Percentiles rank a stretch among this genome's conserved stretches.
phyloP scores from a whole-genome alignment of 2,797 vertebrate species.

The Lerista edwardsae region DNA sequence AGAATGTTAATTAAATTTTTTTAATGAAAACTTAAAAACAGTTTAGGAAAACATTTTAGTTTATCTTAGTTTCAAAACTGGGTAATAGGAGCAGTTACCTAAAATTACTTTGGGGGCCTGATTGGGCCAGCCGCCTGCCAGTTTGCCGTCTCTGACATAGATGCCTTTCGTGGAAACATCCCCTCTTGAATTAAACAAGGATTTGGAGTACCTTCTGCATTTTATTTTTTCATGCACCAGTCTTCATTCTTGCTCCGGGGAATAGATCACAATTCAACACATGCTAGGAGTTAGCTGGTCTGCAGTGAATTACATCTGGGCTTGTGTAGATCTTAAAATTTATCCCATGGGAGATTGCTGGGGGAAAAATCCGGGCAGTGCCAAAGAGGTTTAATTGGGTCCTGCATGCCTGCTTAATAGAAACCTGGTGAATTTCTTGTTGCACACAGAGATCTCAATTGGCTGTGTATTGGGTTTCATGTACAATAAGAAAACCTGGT shows the following conservation, averaged over 20 bases:
- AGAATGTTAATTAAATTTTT: background rate
- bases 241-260: constrained; percentile 45
- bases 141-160: background rate
- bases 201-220: constrained; percentile 10
- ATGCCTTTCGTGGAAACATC: background rate
- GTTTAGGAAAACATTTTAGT: background rate
- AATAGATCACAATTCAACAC: constrained; percentile 31
- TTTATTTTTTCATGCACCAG: constrained; percentile 11
- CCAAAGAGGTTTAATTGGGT: constrained; percentile 60
- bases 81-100: too few relatives aligned
- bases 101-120: background rate
- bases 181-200: background rate
- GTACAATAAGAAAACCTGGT: background rate
- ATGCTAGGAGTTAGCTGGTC: constrained; percentile 49
- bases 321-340: constrained; percentile 35
- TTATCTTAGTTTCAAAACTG: background rate
- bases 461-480: constrained; percentile 12
- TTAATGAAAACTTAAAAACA: too few relatives aligned
- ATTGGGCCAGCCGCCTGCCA: background rate
- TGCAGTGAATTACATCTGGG: constrained; percentile 42
- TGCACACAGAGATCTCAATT: constrained; percentile 9
- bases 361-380: constrained; percentile 48
- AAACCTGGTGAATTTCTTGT: constrained; percentile 41
- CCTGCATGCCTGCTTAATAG: constrained; percentile 55
- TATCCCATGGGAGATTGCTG: constrained; percentile 56